Evolutionary conservation across 2,113 vertebrate genomes (phyloP).

Genomic region (mouse (Mus musculus)): GRCm39 chr10:97391001-97391500

Average conservation of each 20-base stretch:
- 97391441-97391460: slow-evolving; percentile 27
- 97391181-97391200: not conserved
- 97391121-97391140: not conserved
- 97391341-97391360: not conserved
- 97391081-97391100: not conserved
- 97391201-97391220: not conserved
- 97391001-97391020: not conserved
- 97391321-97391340: slow-evolving; percentile 21
- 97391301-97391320: not conserved
- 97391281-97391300: not conserved
- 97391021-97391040: not conserved
- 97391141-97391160: too few relatives aligned
- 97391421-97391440: not conserved
- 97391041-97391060: not conserved
- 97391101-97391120: not conserved
- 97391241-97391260: not conserved
- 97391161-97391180: not conserved
- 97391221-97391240: not conserved
- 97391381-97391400: slow-evolving; percentile 1
- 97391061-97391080: not conserved
- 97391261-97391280: not conserved
- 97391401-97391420: not conserved
- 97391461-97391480: slow-evolving; percentile 1
- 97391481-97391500: slow-evolving; percentile 48
- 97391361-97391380: not conserved